A percentile compares a stretch with the other conserved stretches of the same genome.
These are phyloP conservation scores for Megalurothrips usitatus DNA, from an alignment of 2,888 invertebrate genomes.

Conservation along the genomic window DNA sequence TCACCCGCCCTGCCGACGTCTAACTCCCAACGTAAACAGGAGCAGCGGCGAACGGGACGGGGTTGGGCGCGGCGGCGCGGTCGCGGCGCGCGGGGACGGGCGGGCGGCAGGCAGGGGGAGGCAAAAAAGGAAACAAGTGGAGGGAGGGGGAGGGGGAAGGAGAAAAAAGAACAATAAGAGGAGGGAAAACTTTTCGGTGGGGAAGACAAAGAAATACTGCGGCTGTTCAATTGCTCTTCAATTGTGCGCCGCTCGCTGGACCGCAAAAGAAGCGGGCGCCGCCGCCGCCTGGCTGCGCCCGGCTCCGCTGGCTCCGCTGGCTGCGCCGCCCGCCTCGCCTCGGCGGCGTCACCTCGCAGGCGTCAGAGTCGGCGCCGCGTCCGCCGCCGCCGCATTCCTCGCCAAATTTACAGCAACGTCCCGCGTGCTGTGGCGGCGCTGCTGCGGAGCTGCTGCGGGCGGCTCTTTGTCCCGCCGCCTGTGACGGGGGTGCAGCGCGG, in stretches of 20 bases:
- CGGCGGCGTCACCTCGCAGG: not conserved
- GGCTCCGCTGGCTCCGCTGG: too few relatives aligned
- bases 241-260: constrained; percentile 10
- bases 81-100: not conserved
- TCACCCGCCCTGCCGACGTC: not conserved
- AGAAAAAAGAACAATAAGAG: constrained; percentile 17
- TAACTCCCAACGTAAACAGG: constrained; percentile 19
- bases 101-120: not conserved
- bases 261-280: not conserved
- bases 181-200: not conserved
- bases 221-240: constrained; percentile 24
- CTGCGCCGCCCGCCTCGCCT: too few relatives aligned
- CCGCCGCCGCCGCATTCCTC: too few relatives aligned
- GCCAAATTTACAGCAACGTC: too few relatives aligned
- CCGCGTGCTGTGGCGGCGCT: too few relatives aligned
- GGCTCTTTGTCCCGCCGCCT: too few relatives aligned
- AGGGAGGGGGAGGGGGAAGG: too few relatives aligned
- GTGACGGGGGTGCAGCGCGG: too few relatives aligned
- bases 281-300: not conserved
- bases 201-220: constrained; percentile 16
- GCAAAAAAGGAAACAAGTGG: constrained; percentile 4
- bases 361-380: too few relatives aligned
- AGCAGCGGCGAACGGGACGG: not conserved
- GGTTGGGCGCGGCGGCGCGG: too few relatives aligned
- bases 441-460: too few relatives aligned